These are phyloP conservation scores for Galeopsomyia nigrocyanea DNA, from an alignment of 2,888 invertebrate species.

Conservation along the genomic window DNA sequence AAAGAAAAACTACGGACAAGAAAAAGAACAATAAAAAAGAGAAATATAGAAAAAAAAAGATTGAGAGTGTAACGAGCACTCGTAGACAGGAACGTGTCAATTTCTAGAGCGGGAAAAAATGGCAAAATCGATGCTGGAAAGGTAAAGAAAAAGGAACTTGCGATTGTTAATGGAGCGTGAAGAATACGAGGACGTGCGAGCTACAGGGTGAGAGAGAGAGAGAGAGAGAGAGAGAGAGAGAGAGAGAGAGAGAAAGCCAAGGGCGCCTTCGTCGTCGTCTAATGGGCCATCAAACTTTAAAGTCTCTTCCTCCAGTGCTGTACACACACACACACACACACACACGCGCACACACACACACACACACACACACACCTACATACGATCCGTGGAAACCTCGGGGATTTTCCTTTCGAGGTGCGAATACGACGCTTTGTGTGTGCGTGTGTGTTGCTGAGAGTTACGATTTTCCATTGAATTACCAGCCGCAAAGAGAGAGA, in stretches of 20 bases:
- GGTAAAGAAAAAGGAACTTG: neutral
- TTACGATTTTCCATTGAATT: no score
- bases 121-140: constrained; percentile 34
- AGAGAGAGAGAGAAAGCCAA: neutral
- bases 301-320: constrained; percentile 8
- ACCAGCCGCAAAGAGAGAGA: no score
- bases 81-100: constrained; percentile 16
- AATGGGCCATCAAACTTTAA: constrained; percentile 47
- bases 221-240: constrained; percentile 10
- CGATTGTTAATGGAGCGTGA: constrained; percentile 46
- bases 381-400: neutral
- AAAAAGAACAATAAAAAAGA: neutral
- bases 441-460: neutral
- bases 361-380: constrained; percentile 27
- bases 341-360: constrained; percentile 20
- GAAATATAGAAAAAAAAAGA: neutral
- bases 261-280: constrained; percentile 21
- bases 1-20: neutral
- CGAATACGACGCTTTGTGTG: neutral
- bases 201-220: neutral
- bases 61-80: neutral
- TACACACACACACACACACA: neutral
- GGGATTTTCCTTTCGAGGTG: constrained; percentile 12
- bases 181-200: constrained; percentile 29
- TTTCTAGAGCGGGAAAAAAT: constrained; percentile 22